Evolutionary conservation across 2,113 vertebrate genomes (phyloP).

Genomic region (Gambusia holbrooki): DNA sequence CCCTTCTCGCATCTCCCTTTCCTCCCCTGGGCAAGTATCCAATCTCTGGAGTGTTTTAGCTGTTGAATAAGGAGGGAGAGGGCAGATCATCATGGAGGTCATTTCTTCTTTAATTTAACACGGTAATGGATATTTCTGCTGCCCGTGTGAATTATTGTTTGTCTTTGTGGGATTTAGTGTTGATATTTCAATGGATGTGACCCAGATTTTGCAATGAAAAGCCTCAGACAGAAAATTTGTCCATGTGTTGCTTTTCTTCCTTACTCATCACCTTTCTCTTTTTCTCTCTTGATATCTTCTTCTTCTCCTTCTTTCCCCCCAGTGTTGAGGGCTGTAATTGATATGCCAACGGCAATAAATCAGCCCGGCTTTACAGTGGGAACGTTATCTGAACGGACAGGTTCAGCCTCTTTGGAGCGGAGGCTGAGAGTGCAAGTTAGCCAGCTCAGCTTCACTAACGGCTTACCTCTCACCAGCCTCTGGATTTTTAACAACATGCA

Average conservation of each 20-base stretch:
- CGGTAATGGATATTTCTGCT: background rate
- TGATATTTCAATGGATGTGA: slow-evolving; percentile 40
- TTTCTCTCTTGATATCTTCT: slow-evolving; percentile 35
- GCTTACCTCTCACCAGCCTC: slow-evolving; percentile 15
- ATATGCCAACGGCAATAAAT: slow-evolving; percentile 81
- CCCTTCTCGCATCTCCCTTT: slow-evolving; percentile 35
- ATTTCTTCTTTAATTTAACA: slow-evolving; percentile 46
- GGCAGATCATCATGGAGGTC: slow-evolving; percentile 50
- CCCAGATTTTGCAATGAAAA: slow-evolving; percentile 60
- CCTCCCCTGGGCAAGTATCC: slow-evolving; percentile 44
- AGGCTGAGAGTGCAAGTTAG: slow-evolving; percentile 46
- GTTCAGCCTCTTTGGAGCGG: slow-evolving; percentile 66
- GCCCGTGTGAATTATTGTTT: background rate
- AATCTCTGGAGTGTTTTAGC: slow-evolving; percentile 50
- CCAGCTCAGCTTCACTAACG: slow-evolving; percentile 37
- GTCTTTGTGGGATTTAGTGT: background rate
- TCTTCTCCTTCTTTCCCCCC: slow-evolving; percentile 46
- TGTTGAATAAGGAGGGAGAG: slow-evolving; percentile 51
- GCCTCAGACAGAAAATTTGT: slow-evolving; percentile 44
- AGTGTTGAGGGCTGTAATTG: slow-evolving; percentile 73
- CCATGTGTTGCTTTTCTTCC: slow-evolving; percentile 30
- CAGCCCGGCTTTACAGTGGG: slow-evolving; percentile 48
- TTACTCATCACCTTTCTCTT: slow-evolving; percentile 45
- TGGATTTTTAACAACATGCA: slow-evolving; percentile 11
- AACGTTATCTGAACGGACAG: slow-evolving; percentile 73